Evolutionary conservation across 2,113 vertebrate genomes (phyloP).

Genomic region (Cololabis saira): DNA sequence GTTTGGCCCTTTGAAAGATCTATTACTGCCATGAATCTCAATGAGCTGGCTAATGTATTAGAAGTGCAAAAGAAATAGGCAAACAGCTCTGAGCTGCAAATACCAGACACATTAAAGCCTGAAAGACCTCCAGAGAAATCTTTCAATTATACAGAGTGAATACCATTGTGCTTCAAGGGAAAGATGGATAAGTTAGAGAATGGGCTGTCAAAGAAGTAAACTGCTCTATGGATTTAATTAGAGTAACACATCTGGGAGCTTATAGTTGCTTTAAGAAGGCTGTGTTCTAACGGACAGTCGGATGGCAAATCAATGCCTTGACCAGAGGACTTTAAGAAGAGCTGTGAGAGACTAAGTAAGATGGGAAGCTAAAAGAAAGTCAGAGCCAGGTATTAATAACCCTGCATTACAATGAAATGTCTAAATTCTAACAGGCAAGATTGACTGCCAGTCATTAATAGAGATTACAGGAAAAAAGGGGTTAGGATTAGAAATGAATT

Average conservation of each 20-base stretch:
- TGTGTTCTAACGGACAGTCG: conserved; percentile 62
- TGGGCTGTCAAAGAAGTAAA: conserved; percentile 78
- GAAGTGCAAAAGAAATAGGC: conserved; percentile 74
- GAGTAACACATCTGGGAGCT: conserved; percentile 79
- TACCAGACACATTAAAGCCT: conserved; percentile 78
- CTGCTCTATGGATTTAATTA: conserved; percentile 84
- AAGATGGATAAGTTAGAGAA: conserved; percentile 79
- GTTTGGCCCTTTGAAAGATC: conserved; percentile 61
- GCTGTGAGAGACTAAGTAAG: conserved; percentile 29
- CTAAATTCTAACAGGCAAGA: too few relatives aligned
- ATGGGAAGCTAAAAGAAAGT: conserved; percentile 25
- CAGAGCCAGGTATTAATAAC: conserved; percentile 9
- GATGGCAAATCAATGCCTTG: conserved; percentile 72
- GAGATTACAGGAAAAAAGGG: too few relatives aligned
- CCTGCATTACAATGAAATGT: not conserved
- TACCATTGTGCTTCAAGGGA: conserved; percentile 64
- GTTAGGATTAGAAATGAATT: too few relatives aligned
- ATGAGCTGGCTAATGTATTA: conserved; percentile 64
- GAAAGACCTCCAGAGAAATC: conserved; percentile 79
- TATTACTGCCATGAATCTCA: conserved; percentile 63
- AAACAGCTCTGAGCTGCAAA: conserved; percentile 71
- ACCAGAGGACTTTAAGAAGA: conserved; percentile 55
- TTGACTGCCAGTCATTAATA: too few relatives aligned
- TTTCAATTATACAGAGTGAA: conserved; percentile 85
- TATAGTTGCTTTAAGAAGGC: conserved; percentile 60